Base-by-base conservation (phyloP, 2,113 vertebrate genomes). In the Terrapene triunguis region DNA sequence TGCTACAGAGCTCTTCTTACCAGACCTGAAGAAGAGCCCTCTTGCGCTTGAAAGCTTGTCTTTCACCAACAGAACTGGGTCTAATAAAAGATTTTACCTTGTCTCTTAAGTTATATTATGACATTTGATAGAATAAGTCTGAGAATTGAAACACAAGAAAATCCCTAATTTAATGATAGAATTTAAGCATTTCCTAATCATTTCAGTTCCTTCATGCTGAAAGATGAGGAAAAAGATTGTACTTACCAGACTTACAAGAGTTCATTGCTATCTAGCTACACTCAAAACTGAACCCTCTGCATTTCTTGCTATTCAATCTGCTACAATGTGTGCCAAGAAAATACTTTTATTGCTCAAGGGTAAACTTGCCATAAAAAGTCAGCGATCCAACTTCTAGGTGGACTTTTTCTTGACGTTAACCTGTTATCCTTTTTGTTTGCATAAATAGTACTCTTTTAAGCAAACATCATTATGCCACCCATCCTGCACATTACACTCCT, bases 401-500 rank as follows among this genome's bases (percentile, higher is more conserved):
- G 24, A 17, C 42, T 32, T 48, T 47, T 48, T 87, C 89, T 86
- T 92, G 74, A 89, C 92, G 85, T 93, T 91, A 85, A 89, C 87
- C 93, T 96, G 93, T 79, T 82, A 93, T 54, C 62, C 44, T 94
- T n/a, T 85, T 19, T 94, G 65, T 89, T 97, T 96, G 87, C 19
- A 6, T 27, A 72, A 94, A 89, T 88, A 65, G 50, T 92, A 35
- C 12, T 78, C 42, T 47, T 78, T 44, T 48, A 93, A 48, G 54
- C 35, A 96, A 96, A 97, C 54, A 89, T 13, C 59, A 16, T 19
- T 54, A 22, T 2, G 0, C 89, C 44, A 92, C 89, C 84, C 87
- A 82, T 86, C 87, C 92, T 97, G 95, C 91, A 90, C 94, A 84
- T 90, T 97, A 95, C 78, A 86, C 93, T 90, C 89, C 90, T 54